Conservation (phyloP, 2,113 vertebrate genomes). For the Psittacula cyanocephala region DNA sequence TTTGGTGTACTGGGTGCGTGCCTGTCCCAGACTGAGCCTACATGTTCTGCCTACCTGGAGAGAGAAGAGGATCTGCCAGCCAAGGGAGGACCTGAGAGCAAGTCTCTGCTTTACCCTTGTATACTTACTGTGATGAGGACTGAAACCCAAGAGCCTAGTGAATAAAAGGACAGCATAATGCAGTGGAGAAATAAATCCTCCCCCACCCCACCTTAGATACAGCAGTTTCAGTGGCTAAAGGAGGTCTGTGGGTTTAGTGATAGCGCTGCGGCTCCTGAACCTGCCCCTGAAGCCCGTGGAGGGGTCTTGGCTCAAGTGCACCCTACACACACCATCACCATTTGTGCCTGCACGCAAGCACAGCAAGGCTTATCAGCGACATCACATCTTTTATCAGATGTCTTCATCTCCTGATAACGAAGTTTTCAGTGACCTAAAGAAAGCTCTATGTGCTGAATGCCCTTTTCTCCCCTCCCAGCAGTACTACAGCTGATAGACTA, state of each 20-base stretch:
- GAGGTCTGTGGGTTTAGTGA: not conserved
- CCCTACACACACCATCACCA: not conserved
- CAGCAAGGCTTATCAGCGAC: accelerated
- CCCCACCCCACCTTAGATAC: not conserved
- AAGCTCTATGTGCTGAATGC: not conserved
- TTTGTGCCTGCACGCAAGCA: not conserved
- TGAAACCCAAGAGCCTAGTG: not conserved
- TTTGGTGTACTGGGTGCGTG: accelerated
- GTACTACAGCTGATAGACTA: not conserved
- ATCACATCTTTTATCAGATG: not conserved
- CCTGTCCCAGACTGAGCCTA: not conserved
- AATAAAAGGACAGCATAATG: not conserved
- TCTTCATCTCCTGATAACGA: not conserved
- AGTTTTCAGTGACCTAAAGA: not conserved
- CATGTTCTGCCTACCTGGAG: not conserved
- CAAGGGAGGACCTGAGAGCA: not conserved
- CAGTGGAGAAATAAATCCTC: not conserved
- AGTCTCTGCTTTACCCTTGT: not conserved
- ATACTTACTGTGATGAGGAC: not conserved
- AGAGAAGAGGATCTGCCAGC: not conserved
- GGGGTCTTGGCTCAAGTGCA: not conserved
- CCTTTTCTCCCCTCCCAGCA: not conserved
- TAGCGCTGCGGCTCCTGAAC: not conserved
- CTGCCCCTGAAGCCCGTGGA: not conserved
- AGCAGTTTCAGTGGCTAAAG: not conserved